Evolutionary conservation across 1,140 invertebrate genomes (phyloP), one percentile per base, ranked within the genome.

Genomic region (Philopotamus ludificatus): DNA sequence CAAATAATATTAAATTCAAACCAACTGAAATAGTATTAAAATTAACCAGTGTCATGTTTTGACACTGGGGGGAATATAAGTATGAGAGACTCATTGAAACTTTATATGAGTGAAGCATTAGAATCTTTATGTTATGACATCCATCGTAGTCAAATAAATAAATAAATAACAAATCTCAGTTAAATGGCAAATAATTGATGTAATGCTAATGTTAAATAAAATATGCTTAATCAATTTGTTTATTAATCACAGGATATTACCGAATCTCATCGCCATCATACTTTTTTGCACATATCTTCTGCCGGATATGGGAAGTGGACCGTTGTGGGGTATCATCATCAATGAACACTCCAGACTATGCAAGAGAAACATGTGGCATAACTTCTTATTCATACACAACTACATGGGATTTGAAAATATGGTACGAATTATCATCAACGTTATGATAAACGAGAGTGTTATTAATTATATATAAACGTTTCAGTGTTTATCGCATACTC

Each of bases 401-500:
- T 85, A 83, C 72, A 84, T 83, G 69, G 83, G 84, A 9, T 86
- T 85, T 68, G 79, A 85, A 73, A 79, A 84, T 70, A 86, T 86
- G 83, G 84, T 85, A 76, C 72, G 67, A 22, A 2, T 45, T 16
- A 8, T 34, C 15, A 20, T 23, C 23, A 18, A 9, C 28, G 20
- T 41, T 26, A 25, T 53, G 7, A 3, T 25, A 53, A 20, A 50
- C 47, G 47, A 18, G 18, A 16, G 1, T n/a, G 23, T 57, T 57
- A 21, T 10, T 45, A 41, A 9, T 2, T 47, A 20, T 21, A 44
- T 21, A 22, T 70, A 66, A 61, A 70, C 64, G 12, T 7, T 84
- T 49, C 74, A 87, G 86, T 87, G 86, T 71, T 75, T 87, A 15
- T 87, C 85, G 0, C 85, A 87, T 69, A 87, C 86, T 0, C 86